Evolutionary conservation across 2,113 vertebrate species (phyloP), one percentile per base, ranked within the genome.

Genomic region (Malurus alboscapulatus): DNA sequence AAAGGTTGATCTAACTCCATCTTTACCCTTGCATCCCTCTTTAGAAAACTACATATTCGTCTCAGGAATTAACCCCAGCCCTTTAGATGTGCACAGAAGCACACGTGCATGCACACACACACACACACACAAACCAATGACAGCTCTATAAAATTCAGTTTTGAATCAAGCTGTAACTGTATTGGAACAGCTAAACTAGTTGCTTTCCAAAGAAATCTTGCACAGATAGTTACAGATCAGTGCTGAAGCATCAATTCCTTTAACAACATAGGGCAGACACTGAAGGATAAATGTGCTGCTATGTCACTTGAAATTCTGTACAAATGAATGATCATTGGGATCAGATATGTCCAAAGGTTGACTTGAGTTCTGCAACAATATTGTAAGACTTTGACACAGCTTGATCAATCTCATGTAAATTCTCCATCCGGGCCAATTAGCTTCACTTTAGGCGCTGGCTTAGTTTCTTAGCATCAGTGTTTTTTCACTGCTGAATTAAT

Each of bases 341-440:
- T 89, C 63, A 84, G 42, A 66, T 89, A 81, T 12, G 24, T 89
- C 63, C 78, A 95, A 94, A 94, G 26, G 61, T 93, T 54, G 92
- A 42, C 2, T 4, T 93, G 51, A 61, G 34, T 66, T 89, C 44
- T 88, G 27, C 42, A 75, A 87, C 32, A 74, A 13, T 48, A 90
- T 88, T 94, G 69, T 92, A 85, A 91, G 69, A 22, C 87, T 91
- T 81, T 92, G 55, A 66, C 36, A 88, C 18, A 92, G 12, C 51
- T 78, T 94, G 48, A 89, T 90, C 84, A 92, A 36, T 93, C 47
- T 85, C 75, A 83, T 92, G 53, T 75, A 73, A 88, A 36, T 50
- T 72, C 5, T 65, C 61, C 17, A 53, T 78, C 45, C 89, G 44
- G 32, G 27, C 7, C 76, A 96, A 88, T 95, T 92, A 87, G 2